phyloP scores from a whole-genome alignment of 2,113 vertebrate genomes.

The Dipodomys ordii region DNA sequence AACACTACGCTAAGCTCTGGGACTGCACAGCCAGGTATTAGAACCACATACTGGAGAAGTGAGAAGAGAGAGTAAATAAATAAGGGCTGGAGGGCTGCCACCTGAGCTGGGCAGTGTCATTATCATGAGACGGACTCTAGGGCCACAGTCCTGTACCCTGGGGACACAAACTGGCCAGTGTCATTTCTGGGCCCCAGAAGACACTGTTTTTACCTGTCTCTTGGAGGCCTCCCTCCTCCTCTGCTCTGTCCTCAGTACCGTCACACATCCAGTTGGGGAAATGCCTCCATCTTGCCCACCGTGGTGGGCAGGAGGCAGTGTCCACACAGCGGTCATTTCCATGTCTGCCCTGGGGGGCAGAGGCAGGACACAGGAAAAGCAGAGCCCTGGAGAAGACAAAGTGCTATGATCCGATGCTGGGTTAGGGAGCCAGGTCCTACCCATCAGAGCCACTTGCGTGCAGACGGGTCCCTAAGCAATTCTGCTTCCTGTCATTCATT shows the following conservation, averaged over 20 bases:
- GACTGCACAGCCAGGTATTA: not conserved
- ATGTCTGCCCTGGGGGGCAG: too few relatives aligned
- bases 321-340: not conserved
- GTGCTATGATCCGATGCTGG: not conserved
- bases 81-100: not conserved
- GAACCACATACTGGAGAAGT: not conserved
- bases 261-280: too few relatives aligned
- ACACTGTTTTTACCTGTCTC: too few relatives aligned
- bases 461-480: not conserved
- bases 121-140: not conserved
- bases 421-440: not conserved
- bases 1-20: not conserved
- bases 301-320: not conserved
- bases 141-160: not conserved
- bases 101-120: not conserved
- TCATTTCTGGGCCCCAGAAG: not conserved
- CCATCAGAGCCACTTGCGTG: too few relatives aligned
- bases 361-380: too few relatives aligned
- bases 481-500: fast-evolving
- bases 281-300: too few relatives aligned
- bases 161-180: fast-evolving
- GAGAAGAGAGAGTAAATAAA: not conserved
- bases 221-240: too few relatives aligned
- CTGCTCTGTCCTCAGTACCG: too few relatives aligned
- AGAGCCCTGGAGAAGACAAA: not conserved